Evolutionary conservation across 2,113 vertebrate species (phyloP), one percentile per base, ranked within the genome.

Genomic region (Tichodroma muraria): DNA sequence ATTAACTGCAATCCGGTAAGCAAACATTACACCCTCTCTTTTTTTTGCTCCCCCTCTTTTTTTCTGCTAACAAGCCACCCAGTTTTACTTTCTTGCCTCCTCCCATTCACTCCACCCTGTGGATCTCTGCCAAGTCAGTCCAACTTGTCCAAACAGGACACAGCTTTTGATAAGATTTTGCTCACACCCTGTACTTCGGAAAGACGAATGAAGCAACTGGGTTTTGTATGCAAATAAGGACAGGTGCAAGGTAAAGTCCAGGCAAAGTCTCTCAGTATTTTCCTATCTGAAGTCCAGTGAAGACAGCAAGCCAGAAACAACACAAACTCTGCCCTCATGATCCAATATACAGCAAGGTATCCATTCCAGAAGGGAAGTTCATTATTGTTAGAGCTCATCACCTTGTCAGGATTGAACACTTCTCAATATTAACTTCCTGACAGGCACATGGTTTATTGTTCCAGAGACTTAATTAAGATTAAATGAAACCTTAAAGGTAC

Each of bases 121-220:
- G 97, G 97, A 95, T 53, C 68, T 88, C 72, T 85, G 98, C 97
- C 98, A 98, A 97, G 95, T 97, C 97, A 97, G 97, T 95, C 93
- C 94, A 93, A 98, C 98, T 97, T 98, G 98, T 97, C 98, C 97
- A 98, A 98, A 98, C 98, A 98, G 97, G 97, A 98, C 97, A 97
- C 6, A 45, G 97, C 94, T 98, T 97, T 97, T 95, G 98, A 98
- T 98, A 98, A 98, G 97, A 97, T 89, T 98, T 90, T 92, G 96
- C 97, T 97, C 97, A 98, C 97, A 93, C 98, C 98, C 97, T 97
- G 96, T 96, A 96, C 96, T 97, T 97, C 96, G 90, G 96, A 96
- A 97, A 97, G 97, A 96, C 93, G 52, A 96, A 97, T 97, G 97
- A 97, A 97, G 97, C 97, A 98, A 97, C 60, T 94, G 95, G 93